These are phyloP conservation scores for Trachelus iudaicus DNA, from an alignment of 2,888 invertebrate species.

Conservation along the genomic window DNA sequence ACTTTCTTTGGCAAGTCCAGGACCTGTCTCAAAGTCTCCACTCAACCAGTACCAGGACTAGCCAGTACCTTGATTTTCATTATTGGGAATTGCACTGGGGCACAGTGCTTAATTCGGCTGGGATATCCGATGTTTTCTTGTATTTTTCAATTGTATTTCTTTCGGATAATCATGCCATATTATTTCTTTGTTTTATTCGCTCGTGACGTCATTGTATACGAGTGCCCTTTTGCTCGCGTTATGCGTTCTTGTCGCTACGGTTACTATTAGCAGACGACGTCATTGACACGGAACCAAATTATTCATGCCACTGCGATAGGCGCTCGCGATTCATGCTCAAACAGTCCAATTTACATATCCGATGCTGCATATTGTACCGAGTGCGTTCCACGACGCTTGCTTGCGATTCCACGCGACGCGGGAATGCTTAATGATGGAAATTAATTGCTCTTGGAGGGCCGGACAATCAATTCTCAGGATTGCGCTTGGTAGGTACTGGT, in stretches of 20 bases:
- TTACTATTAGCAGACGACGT: not conserved
- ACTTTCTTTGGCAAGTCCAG: too few species aligned
- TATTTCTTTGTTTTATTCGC: not conserved
- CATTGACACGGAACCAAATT: not conserved
- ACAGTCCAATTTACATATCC: not conserved
- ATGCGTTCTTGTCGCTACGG: not conserved
- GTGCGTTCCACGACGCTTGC: not conserved
- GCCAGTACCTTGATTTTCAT: too few species aligned
- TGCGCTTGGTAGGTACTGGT: not conserved
- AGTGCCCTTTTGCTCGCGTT: not conserved
- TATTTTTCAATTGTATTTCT: not conserved
- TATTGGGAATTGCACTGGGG: too few species aligned
- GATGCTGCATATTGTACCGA: not conserved
- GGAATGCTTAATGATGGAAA: not conserved
- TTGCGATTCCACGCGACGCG: not conserved
- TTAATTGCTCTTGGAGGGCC: not conserved
- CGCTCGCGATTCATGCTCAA: not conserved
- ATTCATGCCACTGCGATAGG: not conserved
- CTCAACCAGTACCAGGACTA: too few species aligned
- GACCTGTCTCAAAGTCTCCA: too few species aligned
- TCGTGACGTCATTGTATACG: not conserved
- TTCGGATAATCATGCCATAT: not conserved
- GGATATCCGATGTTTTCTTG: not conserved
- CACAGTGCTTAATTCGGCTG: not conserved
- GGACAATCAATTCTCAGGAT: not conserved